Percentiles rank a stretch among this genome's conserved stretches.
These are phyloP conservation scores for Lithobates sylvaticus DNA, from an alignment of 2,797 vertebrate species.

Conservation along the genomic window DNA sequence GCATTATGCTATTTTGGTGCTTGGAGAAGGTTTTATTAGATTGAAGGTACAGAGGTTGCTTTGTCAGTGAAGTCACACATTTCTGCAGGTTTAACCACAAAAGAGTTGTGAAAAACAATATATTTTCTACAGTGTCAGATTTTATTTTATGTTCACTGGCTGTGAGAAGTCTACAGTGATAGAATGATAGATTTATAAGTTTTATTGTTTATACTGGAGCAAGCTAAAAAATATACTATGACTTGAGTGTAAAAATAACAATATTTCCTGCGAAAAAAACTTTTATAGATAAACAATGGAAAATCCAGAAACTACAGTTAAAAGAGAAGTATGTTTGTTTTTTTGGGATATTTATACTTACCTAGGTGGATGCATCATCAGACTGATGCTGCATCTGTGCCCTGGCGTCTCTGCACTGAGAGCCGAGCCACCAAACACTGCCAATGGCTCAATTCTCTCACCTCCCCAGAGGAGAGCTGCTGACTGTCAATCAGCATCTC, in stretches of 20 bases:
- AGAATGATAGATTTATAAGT: background rate
- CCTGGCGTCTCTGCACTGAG: too few relatives aligned
- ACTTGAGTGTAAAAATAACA: background rate
- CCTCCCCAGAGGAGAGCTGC: too few relatives aligned
- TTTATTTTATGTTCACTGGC: background rate
- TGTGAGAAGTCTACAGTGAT: background rate
- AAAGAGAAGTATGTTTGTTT: too few relatives aligned
- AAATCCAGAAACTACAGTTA: too few relatives aligned
- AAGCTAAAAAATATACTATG: background rate
- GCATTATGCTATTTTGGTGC: background rate
- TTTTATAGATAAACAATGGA: background rate
- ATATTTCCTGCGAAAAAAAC: too few relatives aligned
- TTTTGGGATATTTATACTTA: too few relatives aligned
- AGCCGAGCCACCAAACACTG: too few relatives aligned
- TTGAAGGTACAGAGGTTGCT: background rate
- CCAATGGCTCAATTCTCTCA: too few relatives aligned
- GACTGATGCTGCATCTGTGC: too few relatives aligned
- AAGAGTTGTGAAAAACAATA: background rate
- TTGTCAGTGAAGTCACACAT: background rate
- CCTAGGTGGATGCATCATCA: too few relatives aligned
- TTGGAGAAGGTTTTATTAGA: background rate
- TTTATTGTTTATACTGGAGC: background rate
- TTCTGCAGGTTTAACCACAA: background rate
- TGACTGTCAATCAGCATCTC: too few relatives aligned
- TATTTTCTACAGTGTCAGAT: background rate